Base-by-base conservation (phyloP, 1,140 invertebrate genomes). In the Bactericera cockerelli region DNA sequence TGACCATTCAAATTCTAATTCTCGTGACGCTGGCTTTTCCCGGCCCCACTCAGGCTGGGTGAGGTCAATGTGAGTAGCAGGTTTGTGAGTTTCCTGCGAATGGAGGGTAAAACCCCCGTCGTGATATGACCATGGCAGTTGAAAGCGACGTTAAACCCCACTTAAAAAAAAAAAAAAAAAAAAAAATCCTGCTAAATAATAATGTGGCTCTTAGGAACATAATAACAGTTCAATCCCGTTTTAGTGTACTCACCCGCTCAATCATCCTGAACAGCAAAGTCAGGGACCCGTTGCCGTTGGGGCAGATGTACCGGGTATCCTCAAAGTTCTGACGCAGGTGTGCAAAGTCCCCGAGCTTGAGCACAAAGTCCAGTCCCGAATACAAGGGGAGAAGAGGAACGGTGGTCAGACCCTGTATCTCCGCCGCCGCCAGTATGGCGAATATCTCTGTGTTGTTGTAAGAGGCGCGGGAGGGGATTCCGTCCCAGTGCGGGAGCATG, bases 331-430 rank as follows among this genome's bases (percentile, higher is more conserved):
- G 80, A 61, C 80, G 65, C 16, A 82, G 62, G 58, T 75, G 67
- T 22, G 67, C 59, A 65, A 76, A 81, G 60, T 76, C 70, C 38
- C 72, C 65, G 63, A 76, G 71, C 63, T 83, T 83, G 57, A 82
- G 70, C 2, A 78, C 73, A 70, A 78, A 81, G 70, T 81, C 80
- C 39, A 81, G 62, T 71, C 85, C 82, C 2, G 82, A 82, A 71
- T 85, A 83, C 21, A 82, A 82, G 65, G 84, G 82, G 3, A 85
- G 73, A 2, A 85, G 67, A 26, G 82, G 82, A 61, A 85, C 82
- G 8, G 84, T 72, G 61, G 79, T 73, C 28, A 63, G 25, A 22
- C 56, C 33, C 22, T 61, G 61, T 1, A 57, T 36, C 39, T 55
- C 39, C 1, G 61, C 61, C 26, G 31, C 22, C 24, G 55, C 14